Base-by-base conservation (phyloP, 2,888 invertebrate genomes). In the Caenorhabditis sp. region DNA sequence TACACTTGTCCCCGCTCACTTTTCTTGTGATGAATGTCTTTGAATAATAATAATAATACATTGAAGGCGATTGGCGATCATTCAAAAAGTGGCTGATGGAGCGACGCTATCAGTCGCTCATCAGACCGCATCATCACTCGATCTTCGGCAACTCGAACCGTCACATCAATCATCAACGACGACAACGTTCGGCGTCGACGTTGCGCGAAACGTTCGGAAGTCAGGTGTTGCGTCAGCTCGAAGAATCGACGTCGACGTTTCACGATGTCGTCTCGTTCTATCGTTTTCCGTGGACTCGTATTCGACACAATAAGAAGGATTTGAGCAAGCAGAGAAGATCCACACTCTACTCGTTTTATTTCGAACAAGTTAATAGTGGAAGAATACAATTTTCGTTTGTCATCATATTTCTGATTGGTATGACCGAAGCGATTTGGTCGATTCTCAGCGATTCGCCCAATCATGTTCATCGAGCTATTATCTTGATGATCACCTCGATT, bases 291-390 rank as follows among this genome's bases (percentile, higher is more conserved):
- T 73, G 73, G 68, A 27, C 58, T n/a, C 61, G 59, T 14, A 23
- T 62, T 26, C 58, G 68, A 23, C 65, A 67, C n/a, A 58, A 65
- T n/a, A 58, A 65, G 27, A 68, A 68, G 36, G 62, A 68, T 27
- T 31, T 53, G 4, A 57, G 54, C 14, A 73, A 61, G 31, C 58
- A 68, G 54, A 55, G 62, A 50, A 14, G 73, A 50, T 73, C 73
- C n/a, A 78, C 64, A n/a, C 62, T 82, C 3, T 82, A 82, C 62
- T 78, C 79, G 12, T 58, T 74, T 17, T 82, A 82, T 58, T 82
- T 82, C 50, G 78, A 79, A 67, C 82, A 81, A 61, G 73, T 82
- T 14, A 82, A 82, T 58, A 73, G 78, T 37, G 82, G 81, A 1
- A 53, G 82, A 62, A 74, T 79, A 23, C 68, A 71, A 62, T 65